phyloP scores from a whole-genome alignment of 2,797 vertebrate species.

The Anabacerthia variegaticeps region DNA sequence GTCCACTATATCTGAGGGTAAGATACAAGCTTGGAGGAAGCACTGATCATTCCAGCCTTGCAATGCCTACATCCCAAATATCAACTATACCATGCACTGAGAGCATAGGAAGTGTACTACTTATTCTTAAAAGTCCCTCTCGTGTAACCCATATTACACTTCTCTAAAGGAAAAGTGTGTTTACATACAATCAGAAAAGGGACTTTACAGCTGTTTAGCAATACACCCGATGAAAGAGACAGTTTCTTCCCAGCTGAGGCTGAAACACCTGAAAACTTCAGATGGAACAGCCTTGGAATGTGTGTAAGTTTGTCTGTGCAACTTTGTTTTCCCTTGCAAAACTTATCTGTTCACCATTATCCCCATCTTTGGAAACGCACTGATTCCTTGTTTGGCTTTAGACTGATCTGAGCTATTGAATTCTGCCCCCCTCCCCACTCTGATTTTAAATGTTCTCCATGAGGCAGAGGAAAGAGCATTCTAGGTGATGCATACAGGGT shows the following conservation, averaged over 20 bases:
- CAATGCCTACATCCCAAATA: neutral
- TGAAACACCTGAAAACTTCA: neutral
- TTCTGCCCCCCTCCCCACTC: neutral
- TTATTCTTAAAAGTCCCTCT: neutral
- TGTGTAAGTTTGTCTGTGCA: accelerated
- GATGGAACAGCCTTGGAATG: neutral
- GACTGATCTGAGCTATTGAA: neutral
- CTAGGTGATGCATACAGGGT: accelerated
- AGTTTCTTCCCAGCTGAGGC: neutral
- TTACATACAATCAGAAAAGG: neutral
- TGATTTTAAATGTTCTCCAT: neutral
- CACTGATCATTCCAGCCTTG: neutral
- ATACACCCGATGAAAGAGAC: neutral
- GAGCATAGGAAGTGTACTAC: neutral
- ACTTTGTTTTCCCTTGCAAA: neutral
- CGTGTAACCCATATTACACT: neutral
- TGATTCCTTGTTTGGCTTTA: neutral
- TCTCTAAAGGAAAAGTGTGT: neutral
- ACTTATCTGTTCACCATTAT: accelerated
- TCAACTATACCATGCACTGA: neutral
- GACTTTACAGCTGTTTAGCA: neutral
- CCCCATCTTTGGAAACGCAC: neutral
- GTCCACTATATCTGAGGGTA: neutral
- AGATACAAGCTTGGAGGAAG: neutral
- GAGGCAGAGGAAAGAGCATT: accelerated